A percentile compares a stretch with the other conserved stretches of the same genome.
Conservation (phyloP, 2,113 vertebrate species). For the Scalopus aquaticus region DNA sequence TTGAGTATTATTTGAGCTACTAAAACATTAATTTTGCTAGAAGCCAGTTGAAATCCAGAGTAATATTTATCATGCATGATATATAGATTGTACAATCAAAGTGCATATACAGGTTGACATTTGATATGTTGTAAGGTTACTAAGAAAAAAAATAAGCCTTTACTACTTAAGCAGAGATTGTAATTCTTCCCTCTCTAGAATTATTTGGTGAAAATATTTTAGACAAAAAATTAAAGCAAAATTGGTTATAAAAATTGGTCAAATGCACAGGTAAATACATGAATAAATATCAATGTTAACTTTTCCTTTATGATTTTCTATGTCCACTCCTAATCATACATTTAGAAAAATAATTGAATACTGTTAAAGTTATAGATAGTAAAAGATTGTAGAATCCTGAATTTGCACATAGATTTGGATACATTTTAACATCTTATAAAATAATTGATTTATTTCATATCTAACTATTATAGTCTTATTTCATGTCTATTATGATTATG, state of each 20-base stretch:
- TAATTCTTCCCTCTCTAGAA: neutral
- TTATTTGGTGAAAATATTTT: neutral
- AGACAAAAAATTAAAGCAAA: neutral
- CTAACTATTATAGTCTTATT: neutral
- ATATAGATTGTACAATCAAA: neutral
- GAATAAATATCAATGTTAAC: neutral
- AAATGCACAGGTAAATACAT: neutral
- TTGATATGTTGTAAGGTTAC: neutral
- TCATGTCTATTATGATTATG: neutral
- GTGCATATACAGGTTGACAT: neutral
- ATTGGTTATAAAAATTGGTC: neutral
- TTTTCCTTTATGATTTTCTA: neutral
- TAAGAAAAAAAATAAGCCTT: neutral
- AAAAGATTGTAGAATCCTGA: neutral
- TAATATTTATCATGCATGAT: neutral
- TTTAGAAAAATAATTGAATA: constrained; percentile 1
- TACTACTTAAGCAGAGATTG: neutral
- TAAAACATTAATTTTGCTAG: neutral
- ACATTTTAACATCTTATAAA: constrained; percentile 30
- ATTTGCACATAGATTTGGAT: neutral
- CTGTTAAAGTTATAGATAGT: neutral
- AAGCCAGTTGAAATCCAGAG: neutral
- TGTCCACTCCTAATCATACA: neutral
- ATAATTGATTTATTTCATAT: neutral
- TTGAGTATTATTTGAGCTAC: neutral